A percentile compares a stretch with the other conserved stretches of the same genome.
Conservation (phyloP, 2,888 invertebrate genomes). For the Cryptosula pallasiana region DNA sequence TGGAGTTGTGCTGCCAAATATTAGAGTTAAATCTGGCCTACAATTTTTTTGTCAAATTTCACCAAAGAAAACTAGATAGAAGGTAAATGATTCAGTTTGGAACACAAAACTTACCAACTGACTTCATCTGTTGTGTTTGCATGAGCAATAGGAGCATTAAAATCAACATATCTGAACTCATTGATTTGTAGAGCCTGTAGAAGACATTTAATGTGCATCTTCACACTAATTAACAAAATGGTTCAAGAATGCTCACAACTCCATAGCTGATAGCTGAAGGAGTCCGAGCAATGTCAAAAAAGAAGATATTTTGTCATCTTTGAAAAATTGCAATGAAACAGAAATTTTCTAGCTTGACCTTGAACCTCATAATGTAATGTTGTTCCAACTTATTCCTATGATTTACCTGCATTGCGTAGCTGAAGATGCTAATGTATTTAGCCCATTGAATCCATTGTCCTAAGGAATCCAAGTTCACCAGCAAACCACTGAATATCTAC, state of each 20-base stretch:
- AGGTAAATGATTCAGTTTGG: no score
- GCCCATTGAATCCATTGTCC: constrained; percentile 47
- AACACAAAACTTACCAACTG: background rate
- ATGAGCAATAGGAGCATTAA: background rate
- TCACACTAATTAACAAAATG: no score
- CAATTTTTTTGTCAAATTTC: background rate
- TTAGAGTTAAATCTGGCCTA: background rate
- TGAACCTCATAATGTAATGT: no score
- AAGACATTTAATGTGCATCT: no score
- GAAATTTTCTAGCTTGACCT: no score
- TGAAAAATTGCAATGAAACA: no score
- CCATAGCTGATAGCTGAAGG: no score
- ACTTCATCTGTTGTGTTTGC: background rate
- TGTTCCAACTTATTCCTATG: no score
- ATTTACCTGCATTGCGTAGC: constrained; percentile 45
- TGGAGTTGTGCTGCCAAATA: no score
- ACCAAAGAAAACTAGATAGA: background rate
- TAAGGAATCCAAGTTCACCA: constrained; percentile 45
- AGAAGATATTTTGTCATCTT: background rate
- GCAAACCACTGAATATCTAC: constrained; percentile 50
- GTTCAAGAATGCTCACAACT: no score
- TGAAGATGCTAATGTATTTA: constrained; percentile 47
- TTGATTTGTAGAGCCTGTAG: constrained; percentile 25
- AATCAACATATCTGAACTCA: constrained; percentile 23
- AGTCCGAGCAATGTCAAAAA: no score